phyloP scores from a whole-genome alignment of 2,113 vertebrate species.

The Paramisgurnus dabryanus region DNA sequence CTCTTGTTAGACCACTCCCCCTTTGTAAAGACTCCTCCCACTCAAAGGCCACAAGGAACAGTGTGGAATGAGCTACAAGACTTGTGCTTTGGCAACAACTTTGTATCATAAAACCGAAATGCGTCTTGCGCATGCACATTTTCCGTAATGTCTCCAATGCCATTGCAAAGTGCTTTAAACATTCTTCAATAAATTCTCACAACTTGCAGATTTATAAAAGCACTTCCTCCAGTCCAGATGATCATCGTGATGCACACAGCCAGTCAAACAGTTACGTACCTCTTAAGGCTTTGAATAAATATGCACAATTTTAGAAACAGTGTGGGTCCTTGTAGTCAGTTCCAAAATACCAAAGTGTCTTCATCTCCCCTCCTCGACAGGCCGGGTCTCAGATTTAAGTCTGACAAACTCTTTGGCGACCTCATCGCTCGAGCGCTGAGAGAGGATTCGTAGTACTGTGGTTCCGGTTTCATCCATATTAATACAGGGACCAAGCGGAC shows the following conservation, averaged over 20 bases:
- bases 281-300: conserved; percentile 18
- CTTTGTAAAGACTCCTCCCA: conserved; percentile 18
- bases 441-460: conserved; percentile 91
- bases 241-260: conserved; percentile 2
- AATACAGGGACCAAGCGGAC: conserved; percentile 84
- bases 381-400: conserved; percentile 91
- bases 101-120: neutral
- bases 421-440: conserved; percentile 91
- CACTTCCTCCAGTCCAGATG: neutral
- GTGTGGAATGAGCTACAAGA: neutral
- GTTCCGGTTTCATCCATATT: conserved; percentile 90
- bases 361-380: conserved; percentile 90
- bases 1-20: conserved; percentile 11
- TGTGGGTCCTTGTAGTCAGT: neutral
- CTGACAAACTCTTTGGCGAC: conserved; percentile 95
- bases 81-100: conserved; percentile 33
- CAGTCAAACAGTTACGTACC: neutral
- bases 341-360: neutral
- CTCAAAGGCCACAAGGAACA: conserved; percentile 41
- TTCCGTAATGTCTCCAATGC: neutral
- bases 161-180: neutral
- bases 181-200: neutral
- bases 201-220: neutral
- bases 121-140: neutral
- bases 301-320: neutral